Percentiles rank a stretch among this genome's conserved stretches.
Evolutionary conservation across 2,797 vertebrate species (phyloP).

Genomic region (Peromyscus aztecus): DNA sequence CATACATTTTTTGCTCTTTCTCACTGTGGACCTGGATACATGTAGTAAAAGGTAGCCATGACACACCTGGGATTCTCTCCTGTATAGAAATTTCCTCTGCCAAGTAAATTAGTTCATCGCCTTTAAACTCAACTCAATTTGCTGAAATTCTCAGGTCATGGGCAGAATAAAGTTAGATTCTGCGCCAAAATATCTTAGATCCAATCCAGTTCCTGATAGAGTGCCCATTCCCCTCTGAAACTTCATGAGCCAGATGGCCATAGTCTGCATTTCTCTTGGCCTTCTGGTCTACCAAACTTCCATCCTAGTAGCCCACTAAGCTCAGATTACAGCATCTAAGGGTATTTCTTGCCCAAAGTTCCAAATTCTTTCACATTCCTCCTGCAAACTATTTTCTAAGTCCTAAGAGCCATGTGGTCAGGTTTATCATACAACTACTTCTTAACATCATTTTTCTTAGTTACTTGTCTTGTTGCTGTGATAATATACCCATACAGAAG

Average conservation of each 20-base stretch:
- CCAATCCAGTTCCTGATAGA: not conserved
- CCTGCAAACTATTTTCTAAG: not conserved
- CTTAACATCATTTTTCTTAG: not conserved
- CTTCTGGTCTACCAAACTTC: not conserved
- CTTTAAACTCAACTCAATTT: not conserved
- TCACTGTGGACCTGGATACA: not conserved
- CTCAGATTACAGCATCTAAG: not conserved
- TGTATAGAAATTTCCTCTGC: not conserved
- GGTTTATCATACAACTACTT: not conserved
- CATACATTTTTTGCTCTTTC: not conserved
- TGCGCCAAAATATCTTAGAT: not conserved
- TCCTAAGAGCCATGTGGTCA: not conserved
- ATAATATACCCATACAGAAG: not conserved
- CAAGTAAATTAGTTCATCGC: not conserved
- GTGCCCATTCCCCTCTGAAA: not conserved
- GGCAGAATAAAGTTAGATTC: not conserved
- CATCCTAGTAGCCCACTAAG: not conserved
- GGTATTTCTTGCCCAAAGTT: not conserved
- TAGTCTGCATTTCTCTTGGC: not conserved
- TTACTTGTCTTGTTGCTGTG: not conserved
- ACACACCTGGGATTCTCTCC: not conserved
- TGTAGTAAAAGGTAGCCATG: not conserved
- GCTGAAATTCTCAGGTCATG: not conserved
- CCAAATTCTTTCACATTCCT: not conserved
- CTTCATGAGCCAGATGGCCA: not conserved